Evolutionary conservation across 64 coral and sea anemone species (phyloP), one percentile per base, ranked within the genome.

Genomic region (Stichodactyla helianthus): DNA sequence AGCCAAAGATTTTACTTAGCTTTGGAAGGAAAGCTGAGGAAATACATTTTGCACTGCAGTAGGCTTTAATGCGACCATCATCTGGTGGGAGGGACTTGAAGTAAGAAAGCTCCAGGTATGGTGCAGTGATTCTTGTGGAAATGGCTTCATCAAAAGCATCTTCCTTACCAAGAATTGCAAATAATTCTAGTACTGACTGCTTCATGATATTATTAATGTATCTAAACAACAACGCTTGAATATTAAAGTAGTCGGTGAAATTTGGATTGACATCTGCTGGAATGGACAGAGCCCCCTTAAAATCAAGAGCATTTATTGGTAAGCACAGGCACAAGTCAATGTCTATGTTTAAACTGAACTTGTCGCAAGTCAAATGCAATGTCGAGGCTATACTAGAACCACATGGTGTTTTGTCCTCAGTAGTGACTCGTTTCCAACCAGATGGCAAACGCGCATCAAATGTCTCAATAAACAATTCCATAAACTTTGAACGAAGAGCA

Each of bases 11-110:
- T 14, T 87, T 87, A 12, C 74, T 79, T 14, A 87, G 84, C 28
- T 83, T 71, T 83, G 89, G 89, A 87, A 91, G 77, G 27, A 82
- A 87, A 87, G 84, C 55, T 28, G 84, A 91, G 50, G 87, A 20
- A 82, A 91, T 91, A 28, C 84, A 91, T 64, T 91, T 91, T 82
- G 89, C 83, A 82, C 50, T 85, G 89, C 84, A 86, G 74, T 91
- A 91, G 50, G 52, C 60, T 87, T 80, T 87, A 6, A 91, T 82
- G 26, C 85, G 85, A 14, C 77, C 57, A 91, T 82, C 77, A 14
- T 56, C 61, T 91, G 84, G 77, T 65, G 50, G 13, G 0, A 55
- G 12, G 5, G 71, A 85, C 17, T 63, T 55, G 53, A 91, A 65
- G n/a, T 6, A 65, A 1, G 62, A 65, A 11, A 65, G 62, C 62